A percentile compares a stretch with the other conserved stretches of the same genome.
Conservation (phyloP, 2,888 invertebrate genomes). For the Drosophila infuscata region DNA sequence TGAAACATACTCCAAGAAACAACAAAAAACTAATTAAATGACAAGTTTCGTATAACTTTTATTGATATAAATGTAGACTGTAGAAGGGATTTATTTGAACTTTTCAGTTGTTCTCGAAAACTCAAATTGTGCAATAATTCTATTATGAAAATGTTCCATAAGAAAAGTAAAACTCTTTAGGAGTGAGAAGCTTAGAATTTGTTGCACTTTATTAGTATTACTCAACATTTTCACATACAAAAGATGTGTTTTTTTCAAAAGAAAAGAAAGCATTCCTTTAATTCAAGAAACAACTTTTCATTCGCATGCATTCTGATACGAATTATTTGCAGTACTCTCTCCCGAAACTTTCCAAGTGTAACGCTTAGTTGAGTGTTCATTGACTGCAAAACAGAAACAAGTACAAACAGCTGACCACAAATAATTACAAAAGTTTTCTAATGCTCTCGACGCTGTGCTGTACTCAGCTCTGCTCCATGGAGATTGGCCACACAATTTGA, state of each 20-base stretch:
- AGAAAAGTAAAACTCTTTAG: background rate
- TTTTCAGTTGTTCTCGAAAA: background rate
- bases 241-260: background rate
- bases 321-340: background rate
- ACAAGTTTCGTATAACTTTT: background rate
- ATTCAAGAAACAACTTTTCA: conserved; percentile 1
- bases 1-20: background rate
- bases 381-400: conserved; percentile 5
- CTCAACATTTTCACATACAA: background rate
- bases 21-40: background rate
- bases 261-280: background rate
- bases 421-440: conserved; percentile 55
- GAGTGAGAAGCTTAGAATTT: background rate
- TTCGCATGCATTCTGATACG: background rate
- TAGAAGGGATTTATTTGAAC: background rate
- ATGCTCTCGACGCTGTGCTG: conserved; percentile 23
- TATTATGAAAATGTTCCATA: background rate
- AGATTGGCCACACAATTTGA: conserved; percentile 39
- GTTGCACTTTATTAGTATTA: background rate
- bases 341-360: conserved; percentile 6
- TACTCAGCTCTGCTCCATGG: conserved; percentile 32
- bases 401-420: conserved; percentile 40
- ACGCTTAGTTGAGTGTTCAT: conserved; percentile 8
- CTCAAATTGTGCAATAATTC: background rate
- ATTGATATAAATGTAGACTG: background rate